These are phyloP conservation scores for Gastrophysa polygoni DNA, from an alignment of 2,888 invertebrate species.

Conservation along the genomic window DNA sequence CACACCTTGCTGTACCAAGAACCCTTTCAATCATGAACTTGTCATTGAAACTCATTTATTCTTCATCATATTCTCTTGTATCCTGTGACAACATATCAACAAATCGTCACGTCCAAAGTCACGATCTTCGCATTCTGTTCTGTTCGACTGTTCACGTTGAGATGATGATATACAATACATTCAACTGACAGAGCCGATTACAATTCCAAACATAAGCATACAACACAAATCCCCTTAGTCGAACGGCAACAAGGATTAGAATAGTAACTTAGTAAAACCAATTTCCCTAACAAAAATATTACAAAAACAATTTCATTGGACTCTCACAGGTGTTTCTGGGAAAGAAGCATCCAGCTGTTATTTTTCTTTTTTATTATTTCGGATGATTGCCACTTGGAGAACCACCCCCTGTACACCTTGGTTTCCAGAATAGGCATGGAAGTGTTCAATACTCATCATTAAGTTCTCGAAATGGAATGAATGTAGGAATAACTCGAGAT, in stretches of 20 bases:
- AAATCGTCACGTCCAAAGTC: too few relatives aligned
- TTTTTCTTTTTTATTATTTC: constrained; percentile 1
- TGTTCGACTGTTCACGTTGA: neutral
- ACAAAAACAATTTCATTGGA: constrained; percentile 13
- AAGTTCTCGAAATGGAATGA: too few relatives aligned
- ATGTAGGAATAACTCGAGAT: too few relatives aligned
- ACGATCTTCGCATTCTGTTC: too few relatives aligned
- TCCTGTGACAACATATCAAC: too few relatives aligned
- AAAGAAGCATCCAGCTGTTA: constrained; percentile 23
- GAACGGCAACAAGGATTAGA: constrained; percentile 24
- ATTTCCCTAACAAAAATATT: constrained; percentile 28
- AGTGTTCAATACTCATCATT: too few relatives aligned
- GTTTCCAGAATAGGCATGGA: too few relatives aligned
- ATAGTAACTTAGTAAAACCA: constrained; percentile 31
- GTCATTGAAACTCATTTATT: too few relatives aligned
- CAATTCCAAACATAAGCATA: constrained; percentile 29
- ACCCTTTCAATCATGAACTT: too few relatives aligned
- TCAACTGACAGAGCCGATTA: constrained; percentile 25
- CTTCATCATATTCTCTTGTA: too few relatives aligned
- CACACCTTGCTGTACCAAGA: too few relatives aligned
- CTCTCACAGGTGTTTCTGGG: constrained; percentile 21
- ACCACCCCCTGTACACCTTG: neutral
- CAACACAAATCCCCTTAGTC: constrained; percentile 20
- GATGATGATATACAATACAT: neutral
- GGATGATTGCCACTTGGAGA: neutral